Evolutionary conservation across 2,888 invertebrate species (phyloP), one percentile per base, ranked within the genome.

Genomic region (Ecliptopera silaceata): DNA sequence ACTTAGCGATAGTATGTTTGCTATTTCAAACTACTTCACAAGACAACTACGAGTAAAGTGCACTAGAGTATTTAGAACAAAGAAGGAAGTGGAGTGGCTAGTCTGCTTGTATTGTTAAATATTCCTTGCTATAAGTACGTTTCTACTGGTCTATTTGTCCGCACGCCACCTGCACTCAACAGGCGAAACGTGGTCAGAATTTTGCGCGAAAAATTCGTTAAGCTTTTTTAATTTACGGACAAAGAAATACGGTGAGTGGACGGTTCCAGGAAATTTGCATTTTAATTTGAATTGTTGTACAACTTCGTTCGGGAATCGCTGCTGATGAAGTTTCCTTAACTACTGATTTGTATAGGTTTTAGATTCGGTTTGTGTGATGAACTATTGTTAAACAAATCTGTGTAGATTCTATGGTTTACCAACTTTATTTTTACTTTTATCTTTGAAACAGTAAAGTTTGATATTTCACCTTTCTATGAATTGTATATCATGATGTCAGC

Each of bases 81-180:
- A 20, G 20, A 20, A 20, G 4, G 4, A 4, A 3, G 4, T 20
- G 20, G 20, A 20, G 20, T 20, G 20, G 20, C 20, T 4, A 20
- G 2, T 20, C 20, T 20, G 20, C 4, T 20, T 3, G 20, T 20
- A 20, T 20, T 20, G 26, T 2, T 26, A 26, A 26, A 26, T 26
- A 26, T 26, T 12, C 13, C 10, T 10, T 32, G 44, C 44, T 31
- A 17, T 3, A 6, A 10, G 17, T 44, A 43, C 41, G n/a, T n/a
- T n/a, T n/a, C 5, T 15, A 13, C 18, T 34, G 20, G 47, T 48
- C 13, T 45, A 26, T 53, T 58, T 47, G 32, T 22, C 15, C 26
- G 36, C 18, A 45, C 72, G 69, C 70, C 88, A 85, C 80, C 85
- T 86, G 86, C 79, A 77, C 63, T 76, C 76, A 86, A 86, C 83